Conservation (phyloP, 2,888 invertebrate genomes). For the Rotaria sp. region DNA sequence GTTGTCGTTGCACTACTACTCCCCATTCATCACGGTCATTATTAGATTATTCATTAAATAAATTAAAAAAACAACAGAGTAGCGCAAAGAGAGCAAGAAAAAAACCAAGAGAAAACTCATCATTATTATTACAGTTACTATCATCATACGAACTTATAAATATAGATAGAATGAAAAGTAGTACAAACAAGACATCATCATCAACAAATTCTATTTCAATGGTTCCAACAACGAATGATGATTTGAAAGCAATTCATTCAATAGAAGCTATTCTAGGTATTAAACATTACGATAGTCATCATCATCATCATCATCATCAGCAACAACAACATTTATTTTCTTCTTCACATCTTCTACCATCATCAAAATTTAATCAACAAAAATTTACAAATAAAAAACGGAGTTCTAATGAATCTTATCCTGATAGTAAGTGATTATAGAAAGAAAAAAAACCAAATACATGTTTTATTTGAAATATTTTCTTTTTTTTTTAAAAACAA, state of each 20-base stretch:
- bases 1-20: neutral
- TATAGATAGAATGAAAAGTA: conserved; percentile 17
- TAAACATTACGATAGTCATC: neutral
- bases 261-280: conserved; percentile 11
- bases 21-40: conserved; percentile 15
- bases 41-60: conserved; percentile 24
- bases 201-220: neutral
- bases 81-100: neutral
- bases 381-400: neutral
- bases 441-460: neutral
- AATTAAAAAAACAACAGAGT: conserved; percentile 19
- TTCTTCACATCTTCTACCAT: neutral
- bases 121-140: conserved; percentile 11
- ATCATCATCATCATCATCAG: neutral
- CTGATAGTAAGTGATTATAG: neutral
- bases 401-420: neutral
- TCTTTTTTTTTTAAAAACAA: neutral
- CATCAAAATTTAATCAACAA: neutral
- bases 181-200: neutral
- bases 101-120: neutral
- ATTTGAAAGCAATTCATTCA: conserved; percentile 1
- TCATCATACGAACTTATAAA: neutral
- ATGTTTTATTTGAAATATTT: too few species aligned
- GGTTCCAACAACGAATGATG: neutral
- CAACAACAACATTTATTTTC: neutral